Evolutionary conservation across 2,113 vertebrate species (phyloP).

Genomic region (Cavia porcellus): DNA sequence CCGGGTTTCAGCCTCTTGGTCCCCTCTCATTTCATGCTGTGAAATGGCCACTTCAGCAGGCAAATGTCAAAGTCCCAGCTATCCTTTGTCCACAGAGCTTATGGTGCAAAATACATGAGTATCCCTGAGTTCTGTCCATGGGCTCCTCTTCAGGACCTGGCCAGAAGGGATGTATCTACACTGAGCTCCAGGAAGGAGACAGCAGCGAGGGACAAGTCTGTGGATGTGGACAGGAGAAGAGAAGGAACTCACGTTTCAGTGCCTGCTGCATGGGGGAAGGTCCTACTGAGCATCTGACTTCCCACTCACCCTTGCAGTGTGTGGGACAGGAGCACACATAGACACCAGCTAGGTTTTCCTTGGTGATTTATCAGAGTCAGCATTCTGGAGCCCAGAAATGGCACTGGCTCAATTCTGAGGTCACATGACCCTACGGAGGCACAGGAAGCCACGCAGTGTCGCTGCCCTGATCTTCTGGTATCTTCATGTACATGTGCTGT

Average conservation of each 20-base stretch:
- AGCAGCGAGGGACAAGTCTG: background rate
- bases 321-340: background rate
- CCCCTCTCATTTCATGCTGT: fast-evolving
- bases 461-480: background rate
- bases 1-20: too few species aligned
- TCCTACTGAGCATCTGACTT: too few species aligned
- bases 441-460: fast-evolving
- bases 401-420: background rate
- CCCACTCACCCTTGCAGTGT: too few species aligned
- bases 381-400: background rate
- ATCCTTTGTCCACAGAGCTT: background rate
- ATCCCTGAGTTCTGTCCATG: background rate
- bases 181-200: too few species aligned
- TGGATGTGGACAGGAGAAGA: background rate
- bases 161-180: background rate
- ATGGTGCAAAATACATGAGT: fast-evolving
- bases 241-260: fast-evolving
- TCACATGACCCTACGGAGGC: background rate
- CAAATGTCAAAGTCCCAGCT: too few species aligned
- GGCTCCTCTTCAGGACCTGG: background rate
- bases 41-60: too few species aligned
- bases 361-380: fast-evolving
- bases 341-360: background rate
- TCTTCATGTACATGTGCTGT: background rate
- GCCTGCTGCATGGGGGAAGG: fast-evolving